Conservation (phyloP, 2,797 vertebrate genomes). For the Melanotaenia trifasciata region DNA sequence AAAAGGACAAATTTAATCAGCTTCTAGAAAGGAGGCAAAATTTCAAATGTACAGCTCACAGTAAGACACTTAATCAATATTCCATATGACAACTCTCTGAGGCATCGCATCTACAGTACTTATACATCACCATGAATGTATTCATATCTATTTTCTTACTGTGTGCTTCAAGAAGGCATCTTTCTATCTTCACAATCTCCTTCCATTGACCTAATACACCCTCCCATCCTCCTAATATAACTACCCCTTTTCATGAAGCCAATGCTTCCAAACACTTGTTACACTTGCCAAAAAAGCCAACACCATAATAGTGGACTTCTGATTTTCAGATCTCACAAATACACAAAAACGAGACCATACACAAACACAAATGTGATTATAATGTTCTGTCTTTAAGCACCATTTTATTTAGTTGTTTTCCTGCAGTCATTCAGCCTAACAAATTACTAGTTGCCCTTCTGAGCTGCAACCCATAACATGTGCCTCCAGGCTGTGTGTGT, state of each 20-base stretch:
- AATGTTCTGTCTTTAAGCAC: conserved; percentile 27
- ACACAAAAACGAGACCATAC: background rate
- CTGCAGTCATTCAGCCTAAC: conserved; percentile 40
- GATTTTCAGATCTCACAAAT: background rate
- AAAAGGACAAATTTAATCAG: conserved; percentile 14
- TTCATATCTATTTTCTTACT: conserved; percentile 24
- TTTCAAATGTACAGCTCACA: conserved; percentile 38
- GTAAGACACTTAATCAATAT: conserved; percentile 47
- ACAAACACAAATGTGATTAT: background rate
- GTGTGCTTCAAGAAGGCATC: conserved; percentile 15
- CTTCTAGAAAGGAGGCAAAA: conserved; percentile 1
- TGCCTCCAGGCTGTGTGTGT: conserved; percentile 21
- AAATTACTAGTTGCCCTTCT: conserved; percentile 67
- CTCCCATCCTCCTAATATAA: background rate
- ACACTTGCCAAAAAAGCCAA: background rate
- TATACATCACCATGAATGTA: background rate
- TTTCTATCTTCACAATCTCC: background rate
- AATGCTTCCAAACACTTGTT: background rate
- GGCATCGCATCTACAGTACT: conserved; percentile 35
- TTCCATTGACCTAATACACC: background rate
- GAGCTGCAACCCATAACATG: conserved; percentile 22
- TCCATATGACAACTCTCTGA: conserved; percentile 28
- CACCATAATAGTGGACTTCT: background rate
- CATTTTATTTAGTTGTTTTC: conserved; percentile 33
- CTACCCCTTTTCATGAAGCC: background rate